Conservation (phyloP, 2,797 vertebrate genomes). For the Chrosomus eos region DNA sequence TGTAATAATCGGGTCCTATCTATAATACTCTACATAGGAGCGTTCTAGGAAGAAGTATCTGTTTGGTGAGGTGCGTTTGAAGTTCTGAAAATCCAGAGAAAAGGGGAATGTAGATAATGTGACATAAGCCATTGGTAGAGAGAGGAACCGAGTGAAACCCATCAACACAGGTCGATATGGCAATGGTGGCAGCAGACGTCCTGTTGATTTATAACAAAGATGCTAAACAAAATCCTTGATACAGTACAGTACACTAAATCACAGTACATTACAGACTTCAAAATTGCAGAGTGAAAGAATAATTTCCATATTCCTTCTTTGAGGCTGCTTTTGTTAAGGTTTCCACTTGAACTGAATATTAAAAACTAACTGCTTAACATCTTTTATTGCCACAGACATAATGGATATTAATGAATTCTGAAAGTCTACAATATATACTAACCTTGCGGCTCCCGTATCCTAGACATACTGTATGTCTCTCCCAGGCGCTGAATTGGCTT, state of each 20-base stretch:
- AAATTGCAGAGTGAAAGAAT: neutral
- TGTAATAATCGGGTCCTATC: conserved; percentile 38
- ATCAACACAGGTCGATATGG: conserved; percentile 60
- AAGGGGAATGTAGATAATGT: conserved; percentile 64
- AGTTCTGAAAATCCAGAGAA: conserved; percentile 55
- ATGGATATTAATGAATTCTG: neutral
- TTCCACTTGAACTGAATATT: neutral
- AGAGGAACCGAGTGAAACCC: conserved; percentile 65
- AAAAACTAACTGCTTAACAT: neutral
- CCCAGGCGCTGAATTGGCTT: conserved; percentile 68
- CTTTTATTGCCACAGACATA: neutral
- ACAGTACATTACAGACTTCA: neutral
- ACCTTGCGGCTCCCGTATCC: conserved; percentile 60
- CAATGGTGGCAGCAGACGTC: conserved; percentile 64
- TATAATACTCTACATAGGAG: conserved; percentile 71
- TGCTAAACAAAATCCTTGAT: neutral
- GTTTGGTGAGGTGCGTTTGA: conserved; percentile 15
- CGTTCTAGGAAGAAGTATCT: conserved; percentile 70
- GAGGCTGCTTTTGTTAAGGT: neutral
- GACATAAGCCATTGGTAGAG: conserved; percentile 67
- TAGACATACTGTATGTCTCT: conserved; percentile 70
- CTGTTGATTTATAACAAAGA: conserved; percentile 55
- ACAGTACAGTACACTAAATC: neutral
- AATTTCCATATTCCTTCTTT: neutral
- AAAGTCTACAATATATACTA: conserved; percentile 2